Percentiles rank a stretch among this genome's conserved stretches.
These are phyloP conservation scores for Apamea anceps DNA, from an alignment of 2,888 invertebrate species.

Conservation along the genomic window DNA sequence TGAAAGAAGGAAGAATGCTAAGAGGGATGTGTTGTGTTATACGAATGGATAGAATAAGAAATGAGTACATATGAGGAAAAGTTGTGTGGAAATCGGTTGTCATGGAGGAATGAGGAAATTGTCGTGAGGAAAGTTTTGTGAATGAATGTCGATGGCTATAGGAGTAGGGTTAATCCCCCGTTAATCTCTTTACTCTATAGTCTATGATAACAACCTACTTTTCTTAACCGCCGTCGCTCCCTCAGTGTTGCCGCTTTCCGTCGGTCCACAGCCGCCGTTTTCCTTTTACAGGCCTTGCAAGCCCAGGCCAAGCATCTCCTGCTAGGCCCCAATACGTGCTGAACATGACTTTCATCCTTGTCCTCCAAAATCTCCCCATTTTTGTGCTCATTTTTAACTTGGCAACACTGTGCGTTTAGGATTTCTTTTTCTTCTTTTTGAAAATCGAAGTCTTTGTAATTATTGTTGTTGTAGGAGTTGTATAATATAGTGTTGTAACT, in stretches of 20 bases:
- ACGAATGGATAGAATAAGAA: no score
- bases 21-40: no score
- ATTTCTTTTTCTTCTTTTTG: slow-evolving; percentile 76
- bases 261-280: slow-evolving; percentile 98
- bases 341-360: slow-evolving; percentile 83
- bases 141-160: no score
- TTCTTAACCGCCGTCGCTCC: slow-evolving; percentile 97
- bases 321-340: slow-evolving; percentile 89
- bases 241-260: slow-evolving; percentile 99
- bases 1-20: no score
- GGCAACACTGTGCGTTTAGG: slow-evolving; percentile 76
- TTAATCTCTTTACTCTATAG: not conserved
- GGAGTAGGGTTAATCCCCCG: no score
- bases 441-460: slow-evolving; percentile 72
- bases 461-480: slow-evolving; percentile 77
- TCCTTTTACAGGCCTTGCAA: slow-evolving; percentile 99
- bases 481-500: slow-evolving; percentile 81
- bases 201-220: slow-evolving; percentile 90
- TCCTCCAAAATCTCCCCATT: slow-evolving; percentile 69
- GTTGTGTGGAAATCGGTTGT: no score
- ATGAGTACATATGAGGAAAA: no score
- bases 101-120: no score
- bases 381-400: slow-evolving; percentile 82
- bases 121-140: no score
- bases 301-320: slow-evolving; percentile 98